These are phyloP conservation scores for Luperina nickerlii DNA, from an alignment of 2,888 invertebrate genomes.

Conservation along the genomic window DNA sequence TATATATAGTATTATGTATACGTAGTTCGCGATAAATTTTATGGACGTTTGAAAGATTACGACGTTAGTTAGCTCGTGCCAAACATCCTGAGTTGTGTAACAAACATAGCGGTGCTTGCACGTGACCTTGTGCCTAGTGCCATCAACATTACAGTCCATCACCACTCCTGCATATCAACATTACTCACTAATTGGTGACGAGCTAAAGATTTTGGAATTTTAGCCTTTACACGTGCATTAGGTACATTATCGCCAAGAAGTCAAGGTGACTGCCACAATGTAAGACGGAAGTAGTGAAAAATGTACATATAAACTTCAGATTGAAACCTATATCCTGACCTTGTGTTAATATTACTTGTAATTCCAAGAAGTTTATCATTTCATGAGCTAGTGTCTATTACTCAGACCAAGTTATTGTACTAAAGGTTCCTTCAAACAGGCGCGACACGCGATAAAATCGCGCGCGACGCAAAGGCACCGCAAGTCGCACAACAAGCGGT, in stretches of 20 bases:
- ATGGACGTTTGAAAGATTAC: slow-evolving; percentile 76
- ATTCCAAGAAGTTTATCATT: background rate
- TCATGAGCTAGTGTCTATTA: background rate
- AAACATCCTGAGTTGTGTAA: slow-evolving; percentile 83
- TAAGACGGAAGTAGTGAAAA: slow-evolving; percentile 36
- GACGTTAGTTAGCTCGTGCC: slow-evolving; percentile 72
- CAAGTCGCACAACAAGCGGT: too few relatives aligned
- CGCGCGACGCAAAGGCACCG: too few relatives aligned
- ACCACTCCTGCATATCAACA: slow-evolving; percentile 30
- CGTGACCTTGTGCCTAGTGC: slow-evolving; percentile 79
- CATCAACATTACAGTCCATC: slow-evolving; percentile 29
- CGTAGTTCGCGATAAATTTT: slow-evolving; percentile 67
- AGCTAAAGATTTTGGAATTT: slow-evolving; percentile 31
- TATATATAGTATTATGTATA: slow-evolving; percentile 12
- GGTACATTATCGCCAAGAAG: slow-evolving; percentile 17
- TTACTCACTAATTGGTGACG: slow-evolving; percentile 46
- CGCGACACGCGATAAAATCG: too few relatives aligned
- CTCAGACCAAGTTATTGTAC: background rate
- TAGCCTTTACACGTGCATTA: background rate
- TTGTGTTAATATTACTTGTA: background rate
- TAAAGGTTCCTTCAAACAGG: too few relatives aligned
- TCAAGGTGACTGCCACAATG: slow-evolving; percentile 35
- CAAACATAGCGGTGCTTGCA: slow-evolving; percentile 76
- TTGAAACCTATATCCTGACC: background rate
- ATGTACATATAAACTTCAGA: slow-evolving; percentile 2